Percentiles rank a stretch among this genome's conserved stretches.
Conservation (phyloP, 2,113 vertebrate species). For the Pan paniscus region DNA sequence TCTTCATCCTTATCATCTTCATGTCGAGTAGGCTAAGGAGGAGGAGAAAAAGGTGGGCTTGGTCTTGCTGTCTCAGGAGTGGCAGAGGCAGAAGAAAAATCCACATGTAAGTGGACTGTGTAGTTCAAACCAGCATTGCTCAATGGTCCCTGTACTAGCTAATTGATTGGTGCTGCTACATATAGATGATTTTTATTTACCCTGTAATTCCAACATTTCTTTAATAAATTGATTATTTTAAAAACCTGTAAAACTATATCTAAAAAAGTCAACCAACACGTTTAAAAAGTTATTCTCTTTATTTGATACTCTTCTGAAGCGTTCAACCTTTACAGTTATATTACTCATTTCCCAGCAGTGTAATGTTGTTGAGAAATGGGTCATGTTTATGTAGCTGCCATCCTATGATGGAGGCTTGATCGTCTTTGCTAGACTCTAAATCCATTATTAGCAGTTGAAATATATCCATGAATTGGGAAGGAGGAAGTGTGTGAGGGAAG, state of each 20-base stretch:
- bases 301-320: not conserved
- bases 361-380: not conserved
- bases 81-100: not conserved
- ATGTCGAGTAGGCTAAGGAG: not conserved
- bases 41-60: not conserved
- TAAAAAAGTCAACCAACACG: not conserved
- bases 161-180: not conserved
- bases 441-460: constrained; percentile 25
- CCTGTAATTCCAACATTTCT: not conserved
- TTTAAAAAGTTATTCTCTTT: not conserved
- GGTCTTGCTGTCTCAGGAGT: not conserved
- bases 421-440: not conserved
- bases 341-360: not conserved
- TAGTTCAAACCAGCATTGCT: not conserved
- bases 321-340: not conserved
- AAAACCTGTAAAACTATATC: not conserved
- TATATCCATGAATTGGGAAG: not conserved
- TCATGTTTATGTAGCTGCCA: not conserved
- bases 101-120: not conserved
- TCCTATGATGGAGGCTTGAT: not conserved
- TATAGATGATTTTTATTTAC: not conserved
- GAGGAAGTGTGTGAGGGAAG: not conserved
- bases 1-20: not conserved
- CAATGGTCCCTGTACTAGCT: not conserved
- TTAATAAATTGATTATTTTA: not conserved